Percentiles rank a stretch among this genome's conserved stretches.
Conservation (phyloP, 35 echinoderm and acorn worm species). For the Holothuria glaberrima region DNA sequence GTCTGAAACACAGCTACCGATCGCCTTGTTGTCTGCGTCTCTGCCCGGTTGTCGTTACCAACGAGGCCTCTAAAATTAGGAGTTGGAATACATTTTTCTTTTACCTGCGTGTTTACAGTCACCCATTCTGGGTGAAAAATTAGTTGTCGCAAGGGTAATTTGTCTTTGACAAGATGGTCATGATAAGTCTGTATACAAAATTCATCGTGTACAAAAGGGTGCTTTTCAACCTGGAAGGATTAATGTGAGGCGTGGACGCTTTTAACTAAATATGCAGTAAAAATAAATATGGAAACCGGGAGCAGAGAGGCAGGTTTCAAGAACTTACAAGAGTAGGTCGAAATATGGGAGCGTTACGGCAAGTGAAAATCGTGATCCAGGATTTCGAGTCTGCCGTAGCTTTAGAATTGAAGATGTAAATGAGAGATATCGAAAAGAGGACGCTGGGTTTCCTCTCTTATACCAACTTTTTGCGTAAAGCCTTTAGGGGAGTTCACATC, state of each 20-base stretch:
- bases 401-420: too few species aligned
- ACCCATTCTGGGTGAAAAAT: conserved; percentile 29
- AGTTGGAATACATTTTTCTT: conserved; percentile 49
- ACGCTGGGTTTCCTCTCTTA: too few species aligned
- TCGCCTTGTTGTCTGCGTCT: too few species aligned
- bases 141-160: conserved; percentile 21
- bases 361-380: too few species aligned
- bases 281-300: conserved; percentile 29
- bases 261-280: conserved; percentile 44
- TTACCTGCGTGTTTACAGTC: conserved; percentile 50
- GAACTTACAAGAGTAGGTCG: neutral
- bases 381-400: too few species aligned
- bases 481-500: too few species aligned
- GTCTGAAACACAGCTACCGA: too few species aligned
- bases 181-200: conserved; percentile 45
- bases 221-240: neutral
- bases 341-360: too few species aligned
- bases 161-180: neutral
- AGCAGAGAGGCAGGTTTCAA: conserved; percentile 8
- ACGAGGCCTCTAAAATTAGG: conserved; percentile 11
- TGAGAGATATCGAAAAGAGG: too few species aligned
- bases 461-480: too few species aligned
- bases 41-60: neutral
- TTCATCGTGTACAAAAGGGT: conserved; percentile 36
- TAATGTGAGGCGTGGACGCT: conserved; percentile 15